Evolutionary conservation across 1,140 invertebrate species (phyloP), one percentile per base, ranked within the genome.

Genomic region (Drosophila mauritiana): DNA sequence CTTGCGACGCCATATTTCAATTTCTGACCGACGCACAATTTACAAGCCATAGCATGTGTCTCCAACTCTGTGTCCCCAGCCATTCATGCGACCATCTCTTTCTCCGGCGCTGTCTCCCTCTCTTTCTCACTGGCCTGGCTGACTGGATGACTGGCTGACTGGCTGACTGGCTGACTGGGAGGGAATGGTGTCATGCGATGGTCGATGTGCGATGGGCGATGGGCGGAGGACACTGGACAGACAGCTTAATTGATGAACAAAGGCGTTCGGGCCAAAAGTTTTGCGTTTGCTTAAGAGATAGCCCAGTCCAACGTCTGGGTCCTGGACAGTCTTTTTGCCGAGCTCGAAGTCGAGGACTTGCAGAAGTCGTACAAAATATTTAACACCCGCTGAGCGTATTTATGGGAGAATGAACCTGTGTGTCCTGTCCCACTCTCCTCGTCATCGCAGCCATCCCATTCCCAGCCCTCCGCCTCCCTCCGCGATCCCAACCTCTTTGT

Each of bases 321-420:
- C 55, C 73, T 69, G 73, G 75, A 42, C 73, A 69, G 63, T 69
- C 54, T 76, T 72, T 70, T 72, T 56, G 67, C 62, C 63, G 49
- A 76, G 53, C 39, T 63, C 78, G 52, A 86, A 72, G 78, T 82
- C 78, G 65, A 86, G 83, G 75, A 86, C 79, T 88, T 86, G 83
- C 83, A 86, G 79, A 86, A 86, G 83, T 83, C 83, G 83, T 86
- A 86, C 83, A 88, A 76, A 86, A 86, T 86, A 86, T 86, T 86
- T 86, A 86, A 85, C 84, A 86, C 89, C 89, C 85, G 89, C 89
- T 91, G 89, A 56, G 89, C 78, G 68, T 80, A 84, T 91, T 91
- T 91, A 90, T 91, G 89, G 89, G 89, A 91, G 90, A 91, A 89
- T 91, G 89, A 91, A 91, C 89, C 89, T 91, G 89, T 85, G 78